A percentile compares a stretch with the other conserved stretches of the same genome.
Conservation (phyloP, 2,113 vertebrate genomes). For the Noturus placidus region DNA sequence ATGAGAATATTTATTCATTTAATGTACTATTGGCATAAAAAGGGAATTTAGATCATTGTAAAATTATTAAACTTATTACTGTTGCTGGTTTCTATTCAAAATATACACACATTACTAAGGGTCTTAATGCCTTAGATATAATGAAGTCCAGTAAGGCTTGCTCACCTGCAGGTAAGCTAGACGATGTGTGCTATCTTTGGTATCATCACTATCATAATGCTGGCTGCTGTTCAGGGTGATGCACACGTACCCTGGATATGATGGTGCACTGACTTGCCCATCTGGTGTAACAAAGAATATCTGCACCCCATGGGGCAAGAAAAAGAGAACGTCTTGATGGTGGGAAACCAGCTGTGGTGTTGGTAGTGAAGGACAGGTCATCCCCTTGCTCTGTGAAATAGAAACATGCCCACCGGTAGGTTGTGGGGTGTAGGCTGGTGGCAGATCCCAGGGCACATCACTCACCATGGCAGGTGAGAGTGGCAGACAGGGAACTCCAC, state of each 20-base stretch:
- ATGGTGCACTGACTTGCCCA: conserved; percentile 93
- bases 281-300: conserved; percentile 94
- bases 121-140: neutral
- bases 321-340: conserved; percentile 79
- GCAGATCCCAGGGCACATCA: conserved; percentile 72
- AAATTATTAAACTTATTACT: neutral
- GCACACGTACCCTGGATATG: conserved; percentile 92
- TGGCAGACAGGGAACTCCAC: conserved; percentile 53
- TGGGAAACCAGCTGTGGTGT: conserved; percentile 14
- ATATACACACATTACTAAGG: neutral
- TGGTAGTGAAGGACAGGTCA: conserved; percentile 71
- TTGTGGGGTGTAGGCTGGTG: conserved; percentile 86
- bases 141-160: conserved; percentile 1
- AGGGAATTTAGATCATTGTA: neutral
- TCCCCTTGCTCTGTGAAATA: conserved; percentile 77
- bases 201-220: conserved; percentile 54
- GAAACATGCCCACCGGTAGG: conserved; percentile 83
- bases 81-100: neutral
- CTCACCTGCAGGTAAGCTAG: conserved; percentile 88
- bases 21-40: neutral
- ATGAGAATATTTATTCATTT: neutral
- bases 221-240: conserved; percentile 80
- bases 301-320: conserved; percentile 90
- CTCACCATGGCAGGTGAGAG: conserved; percentile 40
- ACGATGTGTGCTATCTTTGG: conserved; percentile 60